Evolutionary conservation across 2,888 invertebrate species (phyloP).

Genomic region (Diaphora mendica): DNA sequence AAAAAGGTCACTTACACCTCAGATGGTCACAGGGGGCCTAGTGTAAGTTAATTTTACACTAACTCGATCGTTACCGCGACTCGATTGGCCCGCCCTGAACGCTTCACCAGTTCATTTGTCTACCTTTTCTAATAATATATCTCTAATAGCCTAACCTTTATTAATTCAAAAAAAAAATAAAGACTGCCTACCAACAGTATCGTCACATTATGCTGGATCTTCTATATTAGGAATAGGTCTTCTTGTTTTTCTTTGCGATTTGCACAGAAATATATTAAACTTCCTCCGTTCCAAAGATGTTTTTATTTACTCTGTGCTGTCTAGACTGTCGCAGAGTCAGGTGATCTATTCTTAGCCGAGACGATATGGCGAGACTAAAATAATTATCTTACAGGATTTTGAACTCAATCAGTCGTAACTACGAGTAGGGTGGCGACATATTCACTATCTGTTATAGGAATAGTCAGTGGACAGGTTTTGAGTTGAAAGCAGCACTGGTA

Average conservation of each 20-base stretch:
- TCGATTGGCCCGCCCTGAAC: too few relatives aligned
- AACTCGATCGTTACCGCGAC: too few relatives aligned
- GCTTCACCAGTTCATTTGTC: too few relatives aligned
- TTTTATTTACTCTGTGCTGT: slow-evolving; percentile 2
- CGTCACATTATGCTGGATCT: background rate
- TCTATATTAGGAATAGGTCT: background rate
- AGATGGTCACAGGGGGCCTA: too few relatives aligned
- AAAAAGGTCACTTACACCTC: too few relatives aligned
- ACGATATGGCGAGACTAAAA: slow-evolving; percentile 19
- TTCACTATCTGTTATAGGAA: slow-evolving; percentile 5
- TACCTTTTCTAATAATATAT: too few relatives aligned
- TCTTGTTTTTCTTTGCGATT: background rate
- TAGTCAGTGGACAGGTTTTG: background rate
- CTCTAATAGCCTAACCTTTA: too few relatives aligned
- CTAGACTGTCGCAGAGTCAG: background rate
- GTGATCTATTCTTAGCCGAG: slow-evolving; percentile 14
- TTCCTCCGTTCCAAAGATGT: background rate
- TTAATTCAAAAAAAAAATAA: background rate
- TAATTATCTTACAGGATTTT: slow-evolving; percentile 11
- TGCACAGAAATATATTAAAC: background rate
- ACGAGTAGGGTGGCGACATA: slow-evolving; percentile 3
- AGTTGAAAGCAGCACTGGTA: background rate
- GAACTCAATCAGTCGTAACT: slow-evolving; percentile 6
- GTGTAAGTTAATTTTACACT: too few relatives aligned
- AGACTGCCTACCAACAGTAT: background rate